A percentile compares a stretch with the other conserved stretches of the same genome.
phyloP scores from a whole-genome alignment of 2,113 vertebrate species.

The Cariama cristata region DNA sequence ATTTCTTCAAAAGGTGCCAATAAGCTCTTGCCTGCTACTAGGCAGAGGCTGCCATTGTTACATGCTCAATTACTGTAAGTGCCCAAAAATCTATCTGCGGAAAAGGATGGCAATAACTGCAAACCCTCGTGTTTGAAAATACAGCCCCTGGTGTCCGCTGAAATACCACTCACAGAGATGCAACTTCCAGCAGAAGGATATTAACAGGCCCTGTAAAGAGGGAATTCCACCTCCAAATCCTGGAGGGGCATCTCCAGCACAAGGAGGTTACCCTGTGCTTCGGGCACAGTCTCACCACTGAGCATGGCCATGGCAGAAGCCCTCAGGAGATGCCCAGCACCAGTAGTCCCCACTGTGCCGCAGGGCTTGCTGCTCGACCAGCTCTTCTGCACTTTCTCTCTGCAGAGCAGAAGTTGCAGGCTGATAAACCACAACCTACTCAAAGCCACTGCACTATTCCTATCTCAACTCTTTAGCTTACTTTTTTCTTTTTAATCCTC shows the following conservation, averaged over 20 bases:
- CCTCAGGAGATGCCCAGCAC: background rate
- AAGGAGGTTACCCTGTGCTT: background rate
- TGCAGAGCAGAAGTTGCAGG: background rate
- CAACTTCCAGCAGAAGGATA: background rate
- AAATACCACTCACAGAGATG: background rate
- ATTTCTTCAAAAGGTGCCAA: background rate
- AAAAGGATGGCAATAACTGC: background rate
- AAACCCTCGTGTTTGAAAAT: background rate
- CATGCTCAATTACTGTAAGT: background rate
- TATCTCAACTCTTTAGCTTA: slow-evolving; percentile 16
- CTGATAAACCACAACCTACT: background rate
- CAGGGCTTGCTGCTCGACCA: rapidly evolving
- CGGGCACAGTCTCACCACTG: background rate
- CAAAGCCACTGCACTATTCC: background rate
- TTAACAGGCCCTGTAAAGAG: background rate
- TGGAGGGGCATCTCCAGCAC: background rate
- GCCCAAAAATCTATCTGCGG: background rate
- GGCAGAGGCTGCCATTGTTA: background rate
- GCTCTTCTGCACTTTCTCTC: background rate
- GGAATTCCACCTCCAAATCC: background rate
- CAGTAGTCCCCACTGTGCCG: background rate
- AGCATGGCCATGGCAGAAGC: rapidly evolving
- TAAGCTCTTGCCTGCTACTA: background rate
- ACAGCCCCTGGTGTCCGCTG: background rate
- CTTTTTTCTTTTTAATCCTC: slow-evolving; percentile 39